These are phyloP conservation scores for Arothron firmamentum DNA, from an alignment of 2,113 vertebrate genomes.

Conservation along the genomic window DNA sequence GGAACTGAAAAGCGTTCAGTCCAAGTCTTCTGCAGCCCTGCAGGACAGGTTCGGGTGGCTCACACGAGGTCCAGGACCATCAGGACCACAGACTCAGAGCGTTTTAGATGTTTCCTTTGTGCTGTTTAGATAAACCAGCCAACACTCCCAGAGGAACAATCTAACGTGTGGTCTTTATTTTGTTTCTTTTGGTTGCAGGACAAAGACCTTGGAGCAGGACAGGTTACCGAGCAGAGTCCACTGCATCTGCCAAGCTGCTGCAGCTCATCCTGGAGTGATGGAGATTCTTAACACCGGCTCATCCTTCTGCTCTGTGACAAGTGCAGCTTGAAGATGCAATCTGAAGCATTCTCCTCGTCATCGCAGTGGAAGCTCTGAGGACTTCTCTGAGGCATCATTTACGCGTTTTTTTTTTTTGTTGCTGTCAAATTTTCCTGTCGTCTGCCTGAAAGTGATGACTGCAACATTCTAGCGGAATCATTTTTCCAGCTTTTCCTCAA, in stretches of 20 bases:
- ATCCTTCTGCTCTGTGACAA: slow-evolving; percentile 17
- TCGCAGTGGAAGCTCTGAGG: slow-evolving; percentile 7
- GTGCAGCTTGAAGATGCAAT: slow-evolving; percentile 23
- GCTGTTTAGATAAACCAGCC: too few species aligned
- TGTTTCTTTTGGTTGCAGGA: slow-evolving; percentile 46
- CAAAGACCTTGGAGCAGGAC: slow-evolving; percentile 18
- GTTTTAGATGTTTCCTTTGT: too few species aligned
- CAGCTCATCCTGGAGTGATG: slow-evolving; percentile 21
- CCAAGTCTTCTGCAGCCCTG: too few species aligned
- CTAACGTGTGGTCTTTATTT: slow-evolving; percentile 22
- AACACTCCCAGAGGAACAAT: too few species aligned
- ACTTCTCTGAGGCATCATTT: slow-evolving; percentile 31
- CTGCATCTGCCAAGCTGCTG: not conserved
- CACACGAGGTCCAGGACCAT: too few species aligned
- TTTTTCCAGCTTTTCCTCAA: slow-evolving; percentile 34
- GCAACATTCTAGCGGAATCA: slow-evolving; percentile 17
- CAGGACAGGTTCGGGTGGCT: too few species aligned
- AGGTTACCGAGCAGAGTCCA: not conserved
- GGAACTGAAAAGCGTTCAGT: too few species aligned
- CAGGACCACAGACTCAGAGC: too few species aligned
- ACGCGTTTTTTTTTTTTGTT: not conserved
- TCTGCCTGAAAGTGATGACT: slow-evolving; percentile 36
- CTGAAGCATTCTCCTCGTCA: slow-evolving; percentile 8
- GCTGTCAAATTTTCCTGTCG: slow-evolving; percentile 15
- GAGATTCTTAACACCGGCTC: slow-evolving; percentile 24